A percentile compares a stretch with the other conserved stretches of the same genome.
phyloP scores from a whole-genome alignment of 2,888 invertebrate species.

The Polymixis flavicincta region DNA sequence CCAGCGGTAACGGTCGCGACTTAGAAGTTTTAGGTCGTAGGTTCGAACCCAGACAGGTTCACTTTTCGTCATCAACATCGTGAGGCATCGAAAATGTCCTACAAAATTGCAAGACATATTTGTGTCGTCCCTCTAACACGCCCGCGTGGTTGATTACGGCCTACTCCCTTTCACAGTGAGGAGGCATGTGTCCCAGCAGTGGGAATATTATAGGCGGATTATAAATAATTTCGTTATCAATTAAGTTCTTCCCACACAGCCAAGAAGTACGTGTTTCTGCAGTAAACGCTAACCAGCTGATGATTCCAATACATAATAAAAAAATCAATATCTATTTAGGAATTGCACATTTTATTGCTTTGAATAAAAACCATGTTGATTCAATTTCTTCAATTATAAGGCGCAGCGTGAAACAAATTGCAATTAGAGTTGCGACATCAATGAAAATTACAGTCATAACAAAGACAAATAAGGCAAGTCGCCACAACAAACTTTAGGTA shows the following conservation, averaged over 20 bases:
- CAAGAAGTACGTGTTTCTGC: background rate
- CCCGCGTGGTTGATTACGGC: too few species aligned
- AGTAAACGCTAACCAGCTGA: background rate
- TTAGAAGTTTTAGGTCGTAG: too few species aligned
- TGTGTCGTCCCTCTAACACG: too few species aligned
- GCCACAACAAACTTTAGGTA: slow-evolving; percentile 7
- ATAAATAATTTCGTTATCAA: background rate
- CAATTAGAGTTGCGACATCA: slow-evolving; percentile 11
- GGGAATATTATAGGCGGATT: too few species aligned
- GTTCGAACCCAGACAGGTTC: too few species aligned
- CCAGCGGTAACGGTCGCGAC: too few species aligned
- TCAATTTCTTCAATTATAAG: background rate
- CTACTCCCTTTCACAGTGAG: too few species aligned
- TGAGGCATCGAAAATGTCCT: too few species aligned
- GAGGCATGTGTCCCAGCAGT: too few species aligned
- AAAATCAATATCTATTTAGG: too few species aligned
- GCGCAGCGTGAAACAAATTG: background rate
- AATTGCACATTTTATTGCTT: background rate
- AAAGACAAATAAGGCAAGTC: background rate
- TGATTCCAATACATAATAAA: background rate
- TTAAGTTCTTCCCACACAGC: background rate
- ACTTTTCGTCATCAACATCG: too few species aligned
- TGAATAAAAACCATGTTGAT: background rate
- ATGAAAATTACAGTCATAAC: background rate
- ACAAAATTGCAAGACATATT: too few species aligned